These are phyloP conservation scores for Diphyllodes magnificus DNA, from an alignment of 2,113 vertebrate species.

Conservation along the genomic window DNA sequence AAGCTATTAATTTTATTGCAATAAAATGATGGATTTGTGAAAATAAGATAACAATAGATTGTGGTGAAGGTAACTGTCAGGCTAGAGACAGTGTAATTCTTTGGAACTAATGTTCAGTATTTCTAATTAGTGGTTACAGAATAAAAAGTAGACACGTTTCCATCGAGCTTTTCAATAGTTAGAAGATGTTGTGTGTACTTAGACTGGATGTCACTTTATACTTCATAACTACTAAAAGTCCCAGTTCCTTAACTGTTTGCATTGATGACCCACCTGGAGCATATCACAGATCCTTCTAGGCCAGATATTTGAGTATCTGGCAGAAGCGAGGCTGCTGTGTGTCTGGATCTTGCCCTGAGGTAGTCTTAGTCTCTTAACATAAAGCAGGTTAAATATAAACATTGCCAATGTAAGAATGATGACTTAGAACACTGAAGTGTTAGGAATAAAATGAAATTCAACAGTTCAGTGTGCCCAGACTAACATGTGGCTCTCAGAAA, in stretches of 20 bases:
- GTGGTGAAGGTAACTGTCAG: neutral
- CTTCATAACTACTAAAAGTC: neutral
- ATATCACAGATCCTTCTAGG: neutral
- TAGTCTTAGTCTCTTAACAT: neutral
- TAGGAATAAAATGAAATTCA: neutral
- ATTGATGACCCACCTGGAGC: neutral
- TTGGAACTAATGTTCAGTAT: neutral
- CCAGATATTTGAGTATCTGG: neutral
- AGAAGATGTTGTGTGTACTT: neutral
- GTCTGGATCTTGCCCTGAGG: neutral
- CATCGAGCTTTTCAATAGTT: neutral
- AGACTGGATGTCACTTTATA: neutral
- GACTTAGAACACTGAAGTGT: neutral
- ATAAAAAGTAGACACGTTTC: neutral
- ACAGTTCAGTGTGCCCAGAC: neutral
- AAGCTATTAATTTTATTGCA: neutral
- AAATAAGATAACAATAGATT: neutral
- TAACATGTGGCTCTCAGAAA: neutral
- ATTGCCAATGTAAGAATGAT: neutral
- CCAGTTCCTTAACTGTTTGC: neutral
- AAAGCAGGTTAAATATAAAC: neutral
- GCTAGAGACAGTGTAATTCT: neutral
- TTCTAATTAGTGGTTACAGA: neutral
- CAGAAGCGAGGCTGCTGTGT: accelerated
- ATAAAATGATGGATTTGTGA: neutral